These are phyloP conservation scores for Aramus guarauna DNA, from an alignment of 2,113 vertebrate genomes.

Conservation along the genomic window DNA sequence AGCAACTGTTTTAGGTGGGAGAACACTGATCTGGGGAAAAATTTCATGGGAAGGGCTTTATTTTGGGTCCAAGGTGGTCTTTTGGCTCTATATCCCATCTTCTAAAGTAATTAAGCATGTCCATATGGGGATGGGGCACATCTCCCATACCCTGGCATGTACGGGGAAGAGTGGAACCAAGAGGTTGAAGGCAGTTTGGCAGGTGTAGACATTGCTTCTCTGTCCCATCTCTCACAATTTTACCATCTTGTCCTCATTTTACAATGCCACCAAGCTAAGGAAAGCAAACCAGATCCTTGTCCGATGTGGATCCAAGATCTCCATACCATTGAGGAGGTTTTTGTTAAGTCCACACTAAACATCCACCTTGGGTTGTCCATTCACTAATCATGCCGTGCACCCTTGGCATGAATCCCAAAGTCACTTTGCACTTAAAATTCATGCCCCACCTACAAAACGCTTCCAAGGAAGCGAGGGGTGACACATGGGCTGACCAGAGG, in stretches of 20 bases:
- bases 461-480: fast-evolving
- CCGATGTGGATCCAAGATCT: not conserved
- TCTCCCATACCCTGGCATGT: not conserved
- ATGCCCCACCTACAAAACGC: not conserved
- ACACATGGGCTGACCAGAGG: not conserved
- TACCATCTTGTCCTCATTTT: not conserved
- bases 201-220: not conserved
- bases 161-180: not conserved
- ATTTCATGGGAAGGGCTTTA: not conserved
- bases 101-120: not conserved
- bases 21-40: not conserved
- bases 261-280: not conserved
- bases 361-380: not conserved
- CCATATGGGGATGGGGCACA: not conserved
- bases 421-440: not conserved
- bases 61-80: not conserved
- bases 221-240: not conserved
- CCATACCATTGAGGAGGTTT: not conserved
- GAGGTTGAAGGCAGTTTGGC: not conserved
- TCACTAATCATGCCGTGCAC: fast-evolving
- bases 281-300: not conserved
- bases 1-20: not conserved
- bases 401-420: not conserved
- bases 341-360: fast-evolving
- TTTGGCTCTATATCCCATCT: not conserved